Evolutionary conservation across 2,113 vertebrate genomes (phyloP).

Genomic region (Scartelaos histophorus): DNA sequence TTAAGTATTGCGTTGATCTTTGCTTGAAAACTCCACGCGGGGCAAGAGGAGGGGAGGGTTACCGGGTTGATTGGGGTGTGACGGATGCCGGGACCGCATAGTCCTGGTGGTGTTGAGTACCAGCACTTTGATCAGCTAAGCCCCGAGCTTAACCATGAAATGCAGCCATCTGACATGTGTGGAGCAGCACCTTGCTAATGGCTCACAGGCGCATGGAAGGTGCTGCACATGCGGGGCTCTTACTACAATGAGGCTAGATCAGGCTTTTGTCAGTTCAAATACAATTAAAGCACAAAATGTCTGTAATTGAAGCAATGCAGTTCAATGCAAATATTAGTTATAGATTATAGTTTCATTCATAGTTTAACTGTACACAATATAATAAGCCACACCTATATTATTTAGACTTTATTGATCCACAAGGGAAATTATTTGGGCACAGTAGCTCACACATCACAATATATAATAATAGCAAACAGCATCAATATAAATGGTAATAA

Average conservation of each 20-base stretch:
- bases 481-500: no score
- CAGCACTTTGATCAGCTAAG: conserved; percentile 72
- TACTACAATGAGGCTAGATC: conserved; percentile 33
- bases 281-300: conserved; percentile 17
- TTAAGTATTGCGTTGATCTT: conserved; percentile 45
- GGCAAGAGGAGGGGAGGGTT: conserved; percentile 58
- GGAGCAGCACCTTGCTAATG: conserved; percentile 64
- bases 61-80: conserved; percentile 71
- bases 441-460: no score
- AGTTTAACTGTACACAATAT: not conserved
- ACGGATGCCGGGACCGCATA: conserved; percentile 65
- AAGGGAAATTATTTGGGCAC: no score
- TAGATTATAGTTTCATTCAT: not conserved
- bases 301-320: conserved; percentile 5
- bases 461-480: no score
- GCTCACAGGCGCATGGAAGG: conserved; percentile 49
- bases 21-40: conserved; percentile 64
- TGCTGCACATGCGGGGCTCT: not conserved
- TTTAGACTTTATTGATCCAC: no score
- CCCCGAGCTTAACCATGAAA: conserved; percentile 69
- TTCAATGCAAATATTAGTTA: not conserved
- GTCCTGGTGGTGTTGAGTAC: conserved; percentile 64
- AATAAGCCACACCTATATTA: no score
- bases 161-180: conserved; percentile 67
- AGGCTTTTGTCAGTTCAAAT: conserved; percentile 19